phyloP scores from a whole-genome alignment of 2,797 vertebrate genomes.

The Cyclura pinguis region DNA sequence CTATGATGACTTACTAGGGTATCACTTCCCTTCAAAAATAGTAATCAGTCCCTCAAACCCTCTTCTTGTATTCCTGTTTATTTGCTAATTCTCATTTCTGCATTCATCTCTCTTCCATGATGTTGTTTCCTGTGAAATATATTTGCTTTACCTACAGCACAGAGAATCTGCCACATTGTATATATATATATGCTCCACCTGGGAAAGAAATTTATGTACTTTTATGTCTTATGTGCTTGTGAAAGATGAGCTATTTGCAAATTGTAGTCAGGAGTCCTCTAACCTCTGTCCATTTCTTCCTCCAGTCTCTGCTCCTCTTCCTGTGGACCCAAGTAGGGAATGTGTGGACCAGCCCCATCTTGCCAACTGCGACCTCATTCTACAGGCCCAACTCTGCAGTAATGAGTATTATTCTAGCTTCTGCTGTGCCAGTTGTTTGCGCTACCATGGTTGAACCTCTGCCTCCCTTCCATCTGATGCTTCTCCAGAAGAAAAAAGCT shows the following conservation, averaged over 20 bases:
- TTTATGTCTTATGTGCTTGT: not conserved
- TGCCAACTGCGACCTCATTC: slow-evolving; percentile 94
- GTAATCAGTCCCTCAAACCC: not conserved
- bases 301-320: slow-evolving; percentile 48
- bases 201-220: not conserved
- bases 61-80: not conserved
- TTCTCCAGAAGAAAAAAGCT: rapidly evolving
- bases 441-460: slow-evolving; percentile 59
- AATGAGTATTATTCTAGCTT: slow-evolving; percentile 94
- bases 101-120: not conserved
- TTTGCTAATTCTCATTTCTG: not conserved
- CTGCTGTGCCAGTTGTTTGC: slow-evolving; percentile 94
- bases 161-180: not conserved
- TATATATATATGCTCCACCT: not conserved
- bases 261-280: not conserved
- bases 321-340: slow-evolving; percentile 67
- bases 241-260: not conserved
- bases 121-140: not conserved
- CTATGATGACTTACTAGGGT: not conserved
- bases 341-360: slow-evolving; percentile 93
- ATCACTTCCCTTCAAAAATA: not conserved
- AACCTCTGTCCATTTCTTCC: not conserved
- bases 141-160: not conserved
- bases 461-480: not conserved
- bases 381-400: slow-evolving; percentile 91